phyloP scores from a whole-genome alignment of 2,113 vertebrate species.

The Nibea coibor region DNA sequence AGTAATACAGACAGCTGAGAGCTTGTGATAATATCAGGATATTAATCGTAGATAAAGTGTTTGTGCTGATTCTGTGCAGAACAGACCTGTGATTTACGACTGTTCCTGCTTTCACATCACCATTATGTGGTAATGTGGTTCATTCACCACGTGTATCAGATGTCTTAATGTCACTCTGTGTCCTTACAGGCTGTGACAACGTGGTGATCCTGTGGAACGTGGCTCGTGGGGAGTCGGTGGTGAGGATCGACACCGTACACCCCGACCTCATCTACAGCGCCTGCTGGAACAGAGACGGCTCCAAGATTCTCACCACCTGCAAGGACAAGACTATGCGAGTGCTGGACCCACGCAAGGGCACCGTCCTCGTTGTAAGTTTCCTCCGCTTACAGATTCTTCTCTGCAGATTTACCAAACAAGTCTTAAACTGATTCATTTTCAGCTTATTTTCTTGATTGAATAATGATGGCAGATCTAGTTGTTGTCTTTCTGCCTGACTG shows the following conservation, averaged over 20 bases:
- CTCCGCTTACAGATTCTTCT: accelerated
- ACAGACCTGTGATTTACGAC: background rate
- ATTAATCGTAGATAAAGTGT: background rate
- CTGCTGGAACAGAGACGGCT: conserved; percentile 89
- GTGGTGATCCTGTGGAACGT: conserved; percentile 91
- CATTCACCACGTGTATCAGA: background rate
- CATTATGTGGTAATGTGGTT: background rate
- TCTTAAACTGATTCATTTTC: background rate
- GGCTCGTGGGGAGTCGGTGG: conserved; percentile 79
- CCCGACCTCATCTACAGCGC: conserved; percentile 90
- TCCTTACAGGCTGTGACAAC: conserved; percentile 87
- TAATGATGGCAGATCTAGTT: too few species aligned
- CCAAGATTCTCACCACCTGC: conserved; percentile 88
- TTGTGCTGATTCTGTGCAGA: background rate
- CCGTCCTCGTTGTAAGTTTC: conserved; percentile 82
- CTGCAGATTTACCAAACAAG: too few species aligned
- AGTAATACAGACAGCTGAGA: background rate
- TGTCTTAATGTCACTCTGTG: background rate
- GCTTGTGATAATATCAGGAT: background rate
- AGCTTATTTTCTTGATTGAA: background rate
- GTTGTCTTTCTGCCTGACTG: background rate
- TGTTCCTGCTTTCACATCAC: background rate
- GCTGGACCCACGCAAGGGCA: conserved; percentile 88
- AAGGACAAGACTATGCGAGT: conserved; percentile 89
- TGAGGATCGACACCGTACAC: conserved; percentile 88